Evolutionary conservation across 2,888 invertebrate species (phyloP), one percentile per base, ranked within the genome.

Genomic region (Sinotaia quadrata): DNA sequence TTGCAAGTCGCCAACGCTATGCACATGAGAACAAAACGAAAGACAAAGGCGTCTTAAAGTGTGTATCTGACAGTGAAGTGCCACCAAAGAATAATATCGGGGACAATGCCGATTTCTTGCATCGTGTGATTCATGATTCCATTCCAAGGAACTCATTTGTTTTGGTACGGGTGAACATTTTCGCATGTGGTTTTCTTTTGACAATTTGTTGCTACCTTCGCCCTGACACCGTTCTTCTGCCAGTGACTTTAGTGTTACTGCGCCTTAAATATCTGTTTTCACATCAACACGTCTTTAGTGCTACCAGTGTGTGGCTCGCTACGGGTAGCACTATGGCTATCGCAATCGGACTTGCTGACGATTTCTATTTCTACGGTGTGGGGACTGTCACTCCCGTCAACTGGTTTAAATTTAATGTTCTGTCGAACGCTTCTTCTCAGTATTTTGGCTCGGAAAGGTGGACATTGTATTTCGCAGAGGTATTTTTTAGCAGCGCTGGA

Each of bases 351-450:
- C 74, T 80, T 7, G 56, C 59, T 12, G 75, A 76, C 10, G 84
- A 84, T 63, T 72, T 68, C 33, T 51, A 57, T 37, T 76, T 67
- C 24, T 85, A 83, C 61, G 78, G 78, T 1, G 27, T 24, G 0
- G 77, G 77, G 71, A 76, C 82, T 54, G 60, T 83, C 5, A 80
- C 82, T n/a, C 82, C 83, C 12, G 34, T 67, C 24, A 83, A 84
- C 60, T 85, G 85, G 85, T 67, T 81, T 10, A 72, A 70, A 29
- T 84, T 83, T 56, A 85, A 85, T 44, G 76, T 83, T 3, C 37
- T 70, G 4, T 73, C 73, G 5, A 69, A 78, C 21, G 59, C 71
- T 18, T 69, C 77, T 7, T 61, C 73, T 1, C 49, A 61, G 7
- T 59, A 77, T 2, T 78, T 84, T 67, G 80, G 80, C 10, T 4